Conservation (phyloP, 30 jellyfish, hydroid and myxozoan species). For the Phacellophora camtschatica region DNA sequence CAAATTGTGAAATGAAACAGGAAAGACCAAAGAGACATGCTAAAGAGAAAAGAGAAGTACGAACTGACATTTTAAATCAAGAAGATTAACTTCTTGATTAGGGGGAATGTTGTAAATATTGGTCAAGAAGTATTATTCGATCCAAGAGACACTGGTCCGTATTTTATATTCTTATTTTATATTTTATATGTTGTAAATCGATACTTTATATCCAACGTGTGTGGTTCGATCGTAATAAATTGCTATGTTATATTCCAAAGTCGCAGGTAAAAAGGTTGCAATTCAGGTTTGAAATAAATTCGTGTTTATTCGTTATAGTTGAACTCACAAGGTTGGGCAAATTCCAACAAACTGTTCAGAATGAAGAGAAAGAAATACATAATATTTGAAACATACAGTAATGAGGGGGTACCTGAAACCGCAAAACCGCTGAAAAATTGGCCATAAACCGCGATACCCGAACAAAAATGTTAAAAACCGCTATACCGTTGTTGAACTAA, state of each 20-base stretch:
- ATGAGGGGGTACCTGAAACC: too few relatives aligned
- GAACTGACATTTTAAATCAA: slow-evolving; percentile 24
- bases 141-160: not conserved
- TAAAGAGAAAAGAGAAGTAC: slow-evolving; percentile 28
- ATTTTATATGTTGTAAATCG: not conserved
- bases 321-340: too few relatives aligned
- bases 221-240: not conserved
- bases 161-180: not conserved
- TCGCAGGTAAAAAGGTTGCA: not conserved
- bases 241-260: not conserved
- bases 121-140: not conserved
- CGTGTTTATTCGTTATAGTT: too few relatives aligned
- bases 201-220: too few relatives aligned
- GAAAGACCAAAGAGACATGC: slow-evolving; percentile 3
- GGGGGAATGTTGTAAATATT: slow-evolving; percentile 21
- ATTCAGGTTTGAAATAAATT: too few relatives aligned
- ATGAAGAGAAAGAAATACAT: too few relatives aligned
- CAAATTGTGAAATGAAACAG: not conserved
- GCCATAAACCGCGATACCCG: too few relatives aligned
- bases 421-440: too few relatives aligned
- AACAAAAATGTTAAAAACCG: too few relatives aligned
- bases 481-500: too few relatives aligned
- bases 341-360: too few relatives aligned
- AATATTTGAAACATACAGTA: too few relatives aligned
- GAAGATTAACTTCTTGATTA: slow-evolving; percentile 49